Percentiles rank a stretch among this genome's conserved stretches.
Evolutionary conservation across 2,113 vertebrate species (phyloP).

Genomic region (Pogonocichla stellata): DNA sequence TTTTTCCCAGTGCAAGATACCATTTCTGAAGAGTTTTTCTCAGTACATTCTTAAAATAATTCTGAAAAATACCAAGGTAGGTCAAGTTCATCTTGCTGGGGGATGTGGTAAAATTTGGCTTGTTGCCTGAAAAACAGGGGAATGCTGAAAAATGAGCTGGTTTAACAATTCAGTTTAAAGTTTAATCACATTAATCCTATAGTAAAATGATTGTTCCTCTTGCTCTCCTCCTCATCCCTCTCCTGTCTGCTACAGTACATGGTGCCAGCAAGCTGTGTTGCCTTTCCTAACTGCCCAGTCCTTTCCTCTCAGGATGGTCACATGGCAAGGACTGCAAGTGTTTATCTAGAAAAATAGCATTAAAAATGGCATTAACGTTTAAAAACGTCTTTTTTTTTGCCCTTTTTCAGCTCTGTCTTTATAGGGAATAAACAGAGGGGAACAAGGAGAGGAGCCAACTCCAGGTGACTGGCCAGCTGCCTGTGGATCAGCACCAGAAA

Average conservation of each 20-base stretch:
- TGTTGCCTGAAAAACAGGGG: background rate
- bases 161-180: background rate
- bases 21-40: background rate
- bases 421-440: background rate
- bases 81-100: background rate
- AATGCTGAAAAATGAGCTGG: background rate
- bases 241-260: background rate
- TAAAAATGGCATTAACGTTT: background rate
- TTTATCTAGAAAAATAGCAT: conserved; percentile 9
- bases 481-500: conserved; percentile 45
- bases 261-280: background rate
- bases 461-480: conserved; percentile 62
- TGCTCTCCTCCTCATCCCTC: background rate
- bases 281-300: background rate
- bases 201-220: background rate
- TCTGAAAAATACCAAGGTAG: background rate
- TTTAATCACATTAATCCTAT: background rate
- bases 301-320: background rate
- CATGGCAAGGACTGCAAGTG: background rate
- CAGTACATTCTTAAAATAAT: background rate
- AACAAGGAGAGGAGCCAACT: conserved; percentile 31
- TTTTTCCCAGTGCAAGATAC: background rate
- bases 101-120: background rate
- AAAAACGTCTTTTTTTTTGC: background rate
- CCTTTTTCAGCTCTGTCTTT: background rate